A percentile compares a stretch with the other conserved stretches of the same genome.
phyloP scores from a whole-genome alignment of 30 jellyfish, hydroid and myxozoan genomes.

The Aurelia coerulea region DNA sequence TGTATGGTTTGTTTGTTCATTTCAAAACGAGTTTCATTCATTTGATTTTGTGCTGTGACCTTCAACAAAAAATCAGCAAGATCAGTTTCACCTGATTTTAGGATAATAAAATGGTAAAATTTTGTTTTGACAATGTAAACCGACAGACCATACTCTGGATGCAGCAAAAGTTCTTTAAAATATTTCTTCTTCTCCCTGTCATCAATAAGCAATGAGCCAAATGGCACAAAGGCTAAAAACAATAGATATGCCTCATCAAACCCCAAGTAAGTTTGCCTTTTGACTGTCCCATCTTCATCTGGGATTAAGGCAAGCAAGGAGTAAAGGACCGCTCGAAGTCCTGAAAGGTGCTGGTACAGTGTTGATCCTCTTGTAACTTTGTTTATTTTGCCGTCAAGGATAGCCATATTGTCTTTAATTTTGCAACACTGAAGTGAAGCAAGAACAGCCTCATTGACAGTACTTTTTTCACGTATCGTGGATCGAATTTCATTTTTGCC shows the following conservation, averaged over 20 bases:
- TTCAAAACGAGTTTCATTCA: not conserved
- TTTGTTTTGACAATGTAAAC: slow-evolving; percentile 23
- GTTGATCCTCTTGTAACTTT: not conserved
- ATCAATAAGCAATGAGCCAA: no score
- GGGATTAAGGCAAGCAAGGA: no score
- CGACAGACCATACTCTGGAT: slow-evolving; percentile 30
- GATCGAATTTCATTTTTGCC: no score
- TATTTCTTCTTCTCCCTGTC: no score
- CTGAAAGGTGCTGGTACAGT: no score
- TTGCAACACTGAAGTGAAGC: slow-evolving; percentile 2
- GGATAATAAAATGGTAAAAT: not conserved
- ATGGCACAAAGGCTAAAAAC: no score
- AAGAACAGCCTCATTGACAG: not conserved
- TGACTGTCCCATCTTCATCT: no score
- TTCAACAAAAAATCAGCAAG: slow-evolving; percentile 23
- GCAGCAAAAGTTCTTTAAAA: slow-evolving; percentile 25
- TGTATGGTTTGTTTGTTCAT: slow-evolving; percentile 2
- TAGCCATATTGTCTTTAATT: not conserved
- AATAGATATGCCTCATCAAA: no score
- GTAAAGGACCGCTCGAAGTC: no score
- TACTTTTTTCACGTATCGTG: no score
- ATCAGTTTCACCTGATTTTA: slow-evolving; percentile 10
- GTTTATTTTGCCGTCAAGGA: no score
- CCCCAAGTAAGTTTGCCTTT: no score
- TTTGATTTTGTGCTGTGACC: not conserved